Base-by-base conservation (phyloP, 1,140 invertebrate genomes). In the Drosophila ambigua region DNA sequence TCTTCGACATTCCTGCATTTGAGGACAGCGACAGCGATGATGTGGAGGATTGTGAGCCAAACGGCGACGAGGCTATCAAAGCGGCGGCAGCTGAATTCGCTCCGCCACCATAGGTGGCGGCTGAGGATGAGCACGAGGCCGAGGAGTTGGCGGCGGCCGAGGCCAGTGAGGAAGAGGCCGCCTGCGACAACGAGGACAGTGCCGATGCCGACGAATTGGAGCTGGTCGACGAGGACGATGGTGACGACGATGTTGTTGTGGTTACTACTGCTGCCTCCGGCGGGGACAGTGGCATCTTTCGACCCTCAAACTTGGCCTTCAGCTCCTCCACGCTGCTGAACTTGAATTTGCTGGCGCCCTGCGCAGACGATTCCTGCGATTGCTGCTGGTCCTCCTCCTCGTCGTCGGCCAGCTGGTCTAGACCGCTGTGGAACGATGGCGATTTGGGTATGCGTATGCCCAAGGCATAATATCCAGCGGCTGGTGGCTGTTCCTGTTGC, bases 361-460 rank as follows among this genome's bases (percentile, higher is more conserved):
- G 51, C 13, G 35, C 35, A 39, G 35, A 39, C 35, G 35, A 39
- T 39, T 64, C 50, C 24, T 23, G 44, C 45, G 20, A 23, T 4
- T 64, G 43, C 28, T 63, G 44, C 20, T 31, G 44, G 11, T 68
- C 24, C 31, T 62, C 62, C 53, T 78, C 72, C 50, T 80, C 77
- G 54, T 93, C 92, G 75, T 93, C 94, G 45, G 95, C 95, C 77
- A 96, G 95, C 75, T 95, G 94, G 87, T 96, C 96, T 62, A 96
- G 92, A 31, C 95, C 96, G 91, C 96, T 96, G 89, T 97, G 96
- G 92, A 96, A 97, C 84, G 96, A 96, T 39, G 96, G 96, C 73
- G 96, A 96, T 92, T 97, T 97, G 53, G 96, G 96, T 84, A 96
- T 94, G 52, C 95, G 95, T 83, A 95, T 92, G 35, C 82, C 79